These are phyloP conservation scores for Hippocampus mohnikei DNA, from an alignment of 2,113 vertebrate species.

Conservation along the genomic window DNA sequence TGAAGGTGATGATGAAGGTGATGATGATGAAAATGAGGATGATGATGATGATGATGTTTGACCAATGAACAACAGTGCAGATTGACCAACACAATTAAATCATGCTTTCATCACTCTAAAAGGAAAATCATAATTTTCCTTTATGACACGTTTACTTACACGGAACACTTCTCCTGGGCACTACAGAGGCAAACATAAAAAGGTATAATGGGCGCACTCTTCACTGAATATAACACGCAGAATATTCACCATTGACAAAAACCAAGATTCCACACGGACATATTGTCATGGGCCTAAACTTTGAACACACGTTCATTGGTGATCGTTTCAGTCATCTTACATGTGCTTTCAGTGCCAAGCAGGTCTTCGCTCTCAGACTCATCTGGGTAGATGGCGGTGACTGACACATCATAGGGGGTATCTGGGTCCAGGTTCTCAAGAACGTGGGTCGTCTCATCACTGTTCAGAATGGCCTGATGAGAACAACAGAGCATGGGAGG, in stretches of 20 bases:
- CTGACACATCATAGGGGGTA: slow-evolving; percentile 85
- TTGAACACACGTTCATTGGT: background rate
- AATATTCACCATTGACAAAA: slow-evolving; percentile 10
- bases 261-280: slow-evolving; percentile 15
- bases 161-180: slow-evolving; percentile 68
- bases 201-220: slow-evolving; percentile 47
- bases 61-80: slow-evolving; percentile 38
- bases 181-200: slow-evolving; percentile 71
- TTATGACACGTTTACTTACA: slow-evolving; percentile 73
- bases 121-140: slow-evolving; percentile 32
- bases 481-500: slow-evolving; percentile 16
- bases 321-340: slow-evolving; percentile 71
- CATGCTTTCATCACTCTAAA: slow-evolving; percentile 50
- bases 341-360: slow-evolving; percentile 83
- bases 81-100: slow-evolving; percentile 36
- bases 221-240: slow-evolving; percentile 24
- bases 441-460: slow-evolving; percentile 78
- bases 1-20: slow-evolving; percentile 34
- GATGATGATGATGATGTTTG: slow-evolving; percentile 28
- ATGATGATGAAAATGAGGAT: slow-evolving; percentile 33
- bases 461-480: slow-evolving; percentile 85
- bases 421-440: slow-evolving; percentile 86
- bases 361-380: slow-evolving; percentile 95
- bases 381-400: slow-evolving; percentile 96
- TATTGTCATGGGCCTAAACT: slow-evolving; percentile 9